Conservation (phyloP, 2,888 invertebrate genomes). For the Crossocerus cetratus region DNA sequence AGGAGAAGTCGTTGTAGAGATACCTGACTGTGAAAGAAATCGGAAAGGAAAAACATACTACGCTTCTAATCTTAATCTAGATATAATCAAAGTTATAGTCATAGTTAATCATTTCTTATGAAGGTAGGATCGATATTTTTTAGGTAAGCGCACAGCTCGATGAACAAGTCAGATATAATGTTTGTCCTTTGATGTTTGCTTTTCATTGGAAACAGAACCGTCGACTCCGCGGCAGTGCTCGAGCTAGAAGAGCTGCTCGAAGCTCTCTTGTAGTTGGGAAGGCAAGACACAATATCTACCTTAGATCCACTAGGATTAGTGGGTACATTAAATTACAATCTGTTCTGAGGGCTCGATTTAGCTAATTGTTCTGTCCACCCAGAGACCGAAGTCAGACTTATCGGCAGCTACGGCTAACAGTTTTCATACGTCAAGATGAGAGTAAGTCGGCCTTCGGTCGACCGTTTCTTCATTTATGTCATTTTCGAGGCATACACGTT, state of each 20-base stretch:
- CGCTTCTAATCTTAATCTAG: slow-evolving; percentile 74
- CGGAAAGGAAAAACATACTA: slow-evolving; percentile 66
- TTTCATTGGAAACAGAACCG: slow-evolving; percentile 2
- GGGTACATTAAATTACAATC: slow-evolving; percentile 17
- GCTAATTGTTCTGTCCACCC: slow-evolving; percentile 41
- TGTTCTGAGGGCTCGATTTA: slow-evolving; percentile 49
- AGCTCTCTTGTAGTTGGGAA: slow-evolving; percentile 13
- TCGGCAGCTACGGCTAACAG: slow-evolving; percentile 32
- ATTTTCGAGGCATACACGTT: slow-evolving; percentile 42
- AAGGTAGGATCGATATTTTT: slow-evolving; percentile 69
- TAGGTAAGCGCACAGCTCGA: slow-evolving; percentile 62
- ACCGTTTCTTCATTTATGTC: slow-evolving; percentile 43
- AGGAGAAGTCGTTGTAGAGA: slow-evolving; percentile 65
- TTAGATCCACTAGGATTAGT: slow-evolving; percentile 29
- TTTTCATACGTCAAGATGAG: slow-evolving; percentile 28
- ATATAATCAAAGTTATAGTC: slow-evolving; percentile 70
- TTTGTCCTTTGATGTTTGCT: slow-evolving; percentile 17
- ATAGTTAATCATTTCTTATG: slow-evolving; percentile 69
- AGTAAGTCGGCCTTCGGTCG: slow-evolving; percentile 64
- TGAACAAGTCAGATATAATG: slow-evolving; percentile 27
- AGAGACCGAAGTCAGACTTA: slow-evolving; percentile 63
- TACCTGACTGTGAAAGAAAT: slow-evolving; percentile 65
- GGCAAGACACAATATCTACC: slow-evolving; percentile 12
- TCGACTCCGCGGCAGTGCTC: not conserved
- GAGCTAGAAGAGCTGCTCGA: slow-evolving; percentile 6